Conservation (phyloP, 2,113 vertebrate genomes). For the Hiodon alosoides region DNA sequence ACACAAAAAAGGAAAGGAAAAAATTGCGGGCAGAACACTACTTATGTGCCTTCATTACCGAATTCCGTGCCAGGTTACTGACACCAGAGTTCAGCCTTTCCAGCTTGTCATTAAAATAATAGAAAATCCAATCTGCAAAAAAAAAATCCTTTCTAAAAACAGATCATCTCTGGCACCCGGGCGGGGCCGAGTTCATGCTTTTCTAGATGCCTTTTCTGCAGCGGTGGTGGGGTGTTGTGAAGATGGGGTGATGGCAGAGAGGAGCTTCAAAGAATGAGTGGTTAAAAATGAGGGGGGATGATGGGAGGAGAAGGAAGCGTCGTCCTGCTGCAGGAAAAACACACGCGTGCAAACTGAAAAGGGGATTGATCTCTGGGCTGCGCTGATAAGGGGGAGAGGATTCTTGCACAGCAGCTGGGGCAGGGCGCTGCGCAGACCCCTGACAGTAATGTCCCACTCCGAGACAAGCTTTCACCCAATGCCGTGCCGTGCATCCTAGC, state of each 20-base stretch:
- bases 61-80: not conserved
- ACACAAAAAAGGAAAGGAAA: slow-evolving; percentile 10
- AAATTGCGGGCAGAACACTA: slow-evolving; percentile 1
- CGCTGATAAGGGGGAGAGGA: slow-evolving; percentile 32
- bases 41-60: not conserved
- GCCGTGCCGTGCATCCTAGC: slow-evolving; percentile 29
- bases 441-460: slow-evolving; percentile 42
- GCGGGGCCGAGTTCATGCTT: slow-evolving; percentile 27
- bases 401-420: slow-evolving; percentile 32
- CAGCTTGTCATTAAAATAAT: slow-evolving; percentile 11
- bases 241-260: not conserved
- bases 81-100: slow-evolving; percentile 7
- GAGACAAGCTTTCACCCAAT: slow-evolving; percentile 44
- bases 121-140: slow-evolving; percentile 14
- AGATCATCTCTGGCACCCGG: slow-evolving; percentile 25
- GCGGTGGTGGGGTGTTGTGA: not conserved
- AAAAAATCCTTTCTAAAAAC: slow-evolving; percentile 27
- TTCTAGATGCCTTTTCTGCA: slow-evolving; percentile 22
- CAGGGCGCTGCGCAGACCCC: slow-evolving; percentile 11
- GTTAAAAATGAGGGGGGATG: slow-evolving; percentile 1
- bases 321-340: slow-evolving; percentile 10
- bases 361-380: slow-evolving; percentile 33
- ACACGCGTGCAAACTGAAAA: not conserved
- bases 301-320: slow-evolving; percentile 24
- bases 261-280: not conserved